These are phyloP conservation scores for Sciaenops ocellatus DNA, from an alignment of 2,797 vertebrate species.

Conservation along the genomic window DNA sequence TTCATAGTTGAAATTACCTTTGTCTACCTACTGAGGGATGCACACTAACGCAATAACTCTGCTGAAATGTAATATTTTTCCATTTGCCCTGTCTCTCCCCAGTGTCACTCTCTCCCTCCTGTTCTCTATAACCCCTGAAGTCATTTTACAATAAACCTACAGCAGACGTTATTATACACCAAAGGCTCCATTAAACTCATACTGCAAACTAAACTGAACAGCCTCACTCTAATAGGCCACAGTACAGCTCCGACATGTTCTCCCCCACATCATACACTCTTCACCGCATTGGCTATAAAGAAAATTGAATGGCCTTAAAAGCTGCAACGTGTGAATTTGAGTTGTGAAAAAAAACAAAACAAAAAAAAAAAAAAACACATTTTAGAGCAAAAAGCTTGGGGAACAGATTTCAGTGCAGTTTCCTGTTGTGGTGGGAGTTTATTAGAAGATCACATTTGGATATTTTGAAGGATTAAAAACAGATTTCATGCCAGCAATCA, in stretches of 20 bases:
- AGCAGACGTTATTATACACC: constrained; percentile 46
- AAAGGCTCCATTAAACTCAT: constrained; percentile 57
- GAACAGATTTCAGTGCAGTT: background rate
- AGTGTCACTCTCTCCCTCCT: constrained; percentile 6
- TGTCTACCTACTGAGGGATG: background rate
- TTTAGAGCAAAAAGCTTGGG: background rate
- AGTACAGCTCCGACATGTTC: constrained; percentile 10
- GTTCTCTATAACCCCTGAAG: constrained; percentile 14
- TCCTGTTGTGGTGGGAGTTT: background rate
- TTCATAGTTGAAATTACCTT: background rate
- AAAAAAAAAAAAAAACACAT: constrained; percentile 10
- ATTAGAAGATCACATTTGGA: background rate
- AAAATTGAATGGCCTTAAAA: constrained; percentile 52
- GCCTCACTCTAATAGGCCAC: constrained; percentile 32
- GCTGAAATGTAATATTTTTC: background rate
- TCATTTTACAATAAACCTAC: constrained; percentile 42
- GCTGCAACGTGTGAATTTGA: constrained; percentile 18
- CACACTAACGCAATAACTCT: constrained; percentile 10
- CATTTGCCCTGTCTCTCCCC: background rate
- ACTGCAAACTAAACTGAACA: constrained; percentile 46
- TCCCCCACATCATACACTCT: constrained; percentile 20
- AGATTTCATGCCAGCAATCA: background rate
- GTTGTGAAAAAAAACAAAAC: background rate
- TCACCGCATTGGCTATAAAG: constrained; percentile 43
- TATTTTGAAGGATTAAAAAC: background rate